phyloP scores from a whole-genome alignment of 2,797 vertebrate genomes.

The Pelobates cultripes region DNA sequence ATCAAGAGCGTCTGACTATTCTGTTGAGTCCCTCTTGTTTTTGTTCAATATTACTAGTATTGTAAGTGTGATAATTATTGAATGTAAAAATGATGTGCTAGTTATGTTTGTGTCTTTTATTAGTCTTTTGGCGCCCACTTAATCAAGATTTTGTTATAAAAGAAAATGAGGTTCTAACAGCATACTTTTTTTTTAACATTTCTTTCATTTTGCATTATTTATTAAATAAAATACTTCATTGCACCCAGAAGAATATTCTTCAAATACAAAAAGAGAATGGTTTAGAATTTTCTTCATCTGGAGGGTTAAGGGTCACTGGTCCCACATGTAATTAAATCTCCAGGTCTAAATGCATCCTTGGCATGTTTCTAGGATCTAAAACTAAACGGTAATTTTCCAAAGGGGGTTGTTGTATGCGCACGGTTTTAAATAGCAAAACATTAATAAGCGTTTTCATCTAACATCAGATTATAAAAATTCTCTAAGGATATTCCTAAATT shows the following conservation, averaged over 20 bases:
- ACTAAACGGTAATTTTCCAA: conserved; percentile 20
- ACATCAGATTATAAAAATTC: conserved; percentile 22
- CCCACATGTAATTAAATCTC: conserved; percentile 45
- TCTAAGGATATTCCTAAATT: background rate
- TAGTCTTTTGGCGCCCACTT: conserved; percentile 55
- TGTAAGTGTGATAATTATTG: conserved; percentile 55
- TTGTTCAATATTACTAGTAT: conserved; percentile 56
- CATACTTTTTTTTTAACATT: conserved; percentile 47
- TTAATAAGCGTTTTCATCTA: conserved; percentile 31
- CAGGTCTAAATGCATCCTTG: conserved; percentile 20
- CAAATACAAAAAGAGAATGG: conserved; percentile 29
- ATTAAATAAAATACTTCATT: conserved; percentile 14
- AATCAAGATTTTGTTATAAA: conserved; percentile 56
- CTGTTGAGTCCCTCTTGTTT: conserved; percentile 55
- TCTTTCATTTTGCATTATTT: background rate
- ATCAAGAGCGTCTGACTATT: conserved; percentile 56
- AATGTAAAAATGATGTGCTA: conserved; percentile 56
- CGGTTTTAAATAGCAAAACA: conserved; percentile 24
- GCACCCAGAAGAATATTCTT: conserved; percentile 29
- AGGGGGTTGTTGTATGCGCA: conserved; percentile 5
- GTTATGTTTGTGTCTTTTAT: conserved; percentile 53
- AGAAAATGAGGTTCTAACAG: conserved; percentile 51
- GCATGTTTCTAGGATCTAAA: conserved; percentile 29
- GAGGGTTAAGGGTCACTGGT: conserved; percentile 48
- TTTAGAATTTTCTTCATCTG: conserved; percentile 31